These are phyloP conservation scores for Pocillopora meandrina DNA, from an alignment of 92 coral and sea anemone species.

Conservation along the genomic window DNA sequence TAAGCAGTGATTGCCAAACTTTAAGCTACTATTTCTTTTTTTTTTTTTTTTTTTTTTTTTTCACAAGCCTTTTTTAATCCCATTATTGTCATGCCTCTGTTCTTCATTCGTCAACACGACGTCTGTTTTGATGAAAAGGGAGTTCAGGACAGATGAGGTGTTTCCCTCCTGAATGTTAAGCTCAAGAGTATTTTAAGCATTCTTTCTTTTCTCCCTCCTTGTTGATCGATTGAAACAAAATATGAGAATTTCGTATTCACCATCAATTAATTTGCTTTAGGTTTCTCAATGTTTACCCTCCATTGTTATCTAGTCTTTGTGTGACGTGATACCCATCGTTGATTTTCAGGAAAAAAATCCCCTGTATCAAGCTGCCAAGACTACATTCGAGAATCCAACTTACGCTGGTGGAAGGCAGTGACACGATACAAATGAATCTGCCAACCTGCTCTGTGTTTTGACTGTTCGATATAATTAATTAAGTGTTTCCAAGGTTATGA, in stretches of 20 bases:
- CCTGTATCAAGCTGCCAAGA: slow-evolving; percentile 90
- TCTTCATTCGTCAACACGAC: too few relatives aligned
- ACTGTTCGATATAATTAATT: background rate
- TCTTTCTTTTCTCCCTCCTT: background rate
- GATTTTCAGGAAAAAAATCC: slow-evolving; percentile 93
- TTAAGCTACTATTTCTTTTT: background rate
- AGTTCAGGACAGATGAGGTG: too few relatives aligned
- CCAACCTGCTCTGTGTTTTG: background rate
- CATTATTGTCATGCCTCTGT: too few relatives aligned
- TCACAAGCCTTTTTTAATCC: too few relatives aligned
- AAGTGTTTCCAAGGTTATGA: too few relatives aligned
- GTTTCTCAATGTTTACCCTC: background rate
- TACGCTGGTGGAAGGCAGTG: slow-evolving; percentile 69
- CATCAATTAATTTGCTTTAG: background rate
- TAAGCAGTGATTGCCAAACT: background rate
- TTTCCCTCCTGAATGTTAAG: too few relatives aligned
- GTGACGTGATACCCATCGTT: background rate
- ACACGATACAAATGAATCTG: background rate
- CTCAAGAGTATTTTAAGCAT: too few relatives aligned
- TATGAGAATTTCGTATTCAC: too few relatives aligned
- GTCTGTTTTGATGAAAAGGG: too few relatives aligned
- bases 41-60: background rate
- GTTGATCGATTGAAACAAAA: background rate
- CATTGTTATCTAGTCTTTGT: background rate
- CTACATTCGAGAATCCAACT: slow-evolving; percentile 94